phyloP scores from a whole-genome alignment of 1,140 invertebrate species.

The Bombus haemorrhoidalis region DNA sequence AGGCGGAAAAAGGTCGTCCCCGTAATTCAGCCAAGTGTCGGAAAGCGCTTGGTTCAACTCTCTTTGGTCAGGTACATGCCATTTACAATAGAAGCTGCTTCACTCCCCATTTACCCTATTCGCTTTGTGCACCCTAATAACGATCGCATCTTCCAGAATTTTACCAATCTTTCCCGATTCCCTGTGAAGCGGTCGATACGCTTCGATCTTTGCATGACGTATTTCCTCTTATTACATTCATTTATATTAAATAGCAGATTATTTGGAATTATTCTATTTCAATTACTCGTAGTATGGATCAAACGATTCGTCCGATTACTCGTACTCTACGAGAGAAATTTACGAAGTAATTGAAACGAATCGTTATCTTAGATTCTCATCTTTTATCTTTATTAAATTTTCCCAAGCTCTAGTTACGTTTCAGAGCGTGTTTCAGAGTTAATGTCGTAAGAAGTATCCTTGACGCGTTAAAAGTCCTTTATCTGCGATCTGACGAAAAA shows the following conservation, averaged over 20 bases:
- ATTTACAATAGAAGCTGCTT: slow-evolving; percentile 43
- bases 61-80: background rate
- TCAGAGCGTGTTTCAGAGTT: background rate
- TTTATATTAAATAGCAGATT: background rate
- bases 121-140: background rate
- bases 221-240: too few relatives aligned
- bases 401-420: background rate
- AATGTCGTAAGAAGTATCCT: background rate
- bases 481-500: background rate
- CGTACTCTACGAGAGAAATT: too few relatives aligned
- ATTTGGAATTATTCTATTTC: background rate
- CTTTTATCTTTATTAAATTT: too few relatives aligned
- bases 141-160: background rate
- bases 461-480: background rate
- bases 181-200: background rate
- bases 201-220: background rate
- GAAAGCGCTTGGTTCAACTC: slow-evolving; percentile 21
- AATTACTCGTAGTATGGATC: background rate
- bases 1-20: slow-evolving; percentile 40
- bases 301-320: too few relatives aligned
- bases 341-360: too few relatives aligned
- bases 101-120: slow-evolving; percentile 34
- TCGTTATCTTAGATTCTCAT: too few relatives aligned
- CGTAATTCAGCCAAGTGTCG: slow-evolving; percentile 70
- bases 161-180: background rate